A percentile compares a stretch with the other conserved stretches of the same genome.
phyloP scores from a whole-genome alignment of 2,113 vertebrate species.

The Phrynosoma platyrhinos region DNA sequence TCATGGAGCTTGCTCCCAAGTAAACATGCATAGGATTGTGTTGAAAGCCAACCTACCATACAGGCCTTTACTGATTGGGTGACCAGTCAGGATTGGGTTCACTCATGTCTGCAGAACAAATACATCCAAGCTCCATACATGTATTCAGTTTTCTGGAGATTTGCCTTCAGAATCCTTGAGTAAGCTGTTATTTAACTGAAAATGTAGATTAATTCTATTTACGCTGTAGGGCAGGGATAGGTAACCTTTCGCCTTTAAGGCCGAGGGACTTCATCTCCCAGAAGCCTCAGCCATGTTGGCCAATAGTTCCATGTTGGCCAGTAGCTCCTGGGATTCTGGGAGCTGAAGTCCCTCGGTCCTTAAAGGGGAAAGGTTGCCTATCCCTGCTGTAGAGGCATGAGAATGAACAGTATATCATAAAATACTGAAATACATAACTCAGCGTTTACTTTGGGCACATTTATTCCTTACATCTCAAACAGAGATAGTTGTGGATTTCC shows the following conservation, averaged over 20 bases:
- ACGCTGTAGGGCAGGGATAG: too few relatives aligned
- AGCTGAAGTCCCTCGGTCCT: too few relatives aligned
- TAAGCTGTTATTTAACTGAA: background rate
- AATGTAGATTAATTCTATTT: background rate
- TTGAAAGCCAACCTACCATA: background rate
- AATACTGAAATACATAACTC: background rate
- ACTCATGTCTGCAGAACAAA: background rate
- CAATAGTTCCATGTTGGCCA: too few relatives aligned
- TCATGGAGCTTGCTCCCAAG: background rate
- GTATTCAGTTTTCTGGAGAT: background rate
- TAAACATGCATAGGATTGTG: background rate
- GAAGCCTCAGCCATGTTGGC: too few relatives aligned
- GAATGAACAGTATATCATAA: background rate
- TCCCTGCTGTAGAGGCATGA: too few relatives aligned
- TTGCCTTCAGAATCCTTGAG: background rate
- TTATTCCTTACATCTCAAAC: background rate
- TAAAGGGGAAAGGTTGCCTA: too few relatives aligned
- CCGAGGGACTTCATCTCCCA: too few relatives aligned
- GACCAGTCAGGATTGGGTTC: background rate
- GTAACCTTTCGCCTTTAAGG: too few relatives aligned
- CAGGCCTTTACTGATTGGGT: background rate
- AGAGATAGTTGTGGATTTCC: background rate
- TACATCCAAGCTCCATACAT: background rate
- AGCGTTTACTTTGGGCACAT: background rate
- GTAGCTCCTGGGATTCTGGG: too few relatives aligned